These are phyloP conservation scores for Todiramphus chloris DNA, from an alignment of 2,113 vertebrate species.

Conservation along the genomic window DNA sequence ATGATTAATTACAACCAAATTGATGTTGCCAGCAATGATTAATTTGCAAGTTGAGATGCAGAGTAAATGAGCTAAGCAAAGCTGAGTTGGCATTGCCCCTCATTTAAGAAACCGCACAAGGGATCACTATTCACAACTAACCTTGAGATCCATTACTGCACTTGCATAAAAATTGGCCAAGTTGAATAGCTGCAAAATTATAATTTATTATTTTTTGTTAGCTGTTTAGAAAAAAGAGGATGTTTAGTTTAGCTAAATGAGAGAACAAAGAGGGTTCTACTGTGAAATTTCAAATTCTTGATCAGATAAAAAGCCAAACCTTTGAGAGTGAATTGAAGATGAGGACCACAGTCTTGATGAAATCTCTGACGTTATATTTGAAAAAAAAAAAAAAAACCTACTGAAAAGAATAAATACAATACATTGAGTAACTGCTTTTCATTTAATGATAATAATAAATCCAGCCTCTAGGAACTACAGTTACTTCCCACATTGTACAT, in stretches of 20 bases:
- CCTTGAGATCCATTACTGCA: not conserved
- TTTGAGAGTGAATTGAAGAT: not conserved
- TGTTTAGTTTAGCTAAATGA: not conserved
- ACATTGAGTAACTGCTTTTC: not conserved
- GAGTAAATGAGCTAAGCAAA: constrained; percentile 77
- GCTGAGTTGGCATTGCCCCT: constrained; percentile 68
- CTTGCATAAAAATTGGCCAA: constrained; percentile 29
- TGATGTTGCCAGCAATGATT: constrained; percentile 80
- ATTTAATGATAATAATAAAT: not conserved
- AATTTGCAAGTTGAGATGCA: constrained; percentile 76
- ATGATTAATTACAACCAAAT: constrained; percentile 82
- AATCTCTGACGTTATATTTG: not conserved
- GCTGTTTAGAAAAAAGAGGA: not conserved
- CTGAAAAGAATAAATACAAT: not conserved
- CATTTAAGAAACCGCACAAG: constrained; percentile 65
- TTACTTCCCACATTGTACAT: not conserved
- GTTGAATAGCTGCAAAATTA: constrained; percentile 15
- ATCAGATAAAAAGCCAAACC: not conserved
- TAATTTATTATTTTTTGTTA: constrained; percentile 20
- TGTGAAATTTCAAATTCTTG: not conserved
- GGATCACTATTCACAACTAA: constrained; percentile 41
- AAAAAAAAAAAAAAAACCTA: not conserved
- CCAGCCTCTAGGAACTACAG: not conserved
- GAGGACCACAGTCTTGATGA: not conserved
- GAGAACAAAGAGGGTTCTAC: not conserved